Conservation (phyloP, 2,113 vertebrate species). For the Promerops cafer region DNA sequence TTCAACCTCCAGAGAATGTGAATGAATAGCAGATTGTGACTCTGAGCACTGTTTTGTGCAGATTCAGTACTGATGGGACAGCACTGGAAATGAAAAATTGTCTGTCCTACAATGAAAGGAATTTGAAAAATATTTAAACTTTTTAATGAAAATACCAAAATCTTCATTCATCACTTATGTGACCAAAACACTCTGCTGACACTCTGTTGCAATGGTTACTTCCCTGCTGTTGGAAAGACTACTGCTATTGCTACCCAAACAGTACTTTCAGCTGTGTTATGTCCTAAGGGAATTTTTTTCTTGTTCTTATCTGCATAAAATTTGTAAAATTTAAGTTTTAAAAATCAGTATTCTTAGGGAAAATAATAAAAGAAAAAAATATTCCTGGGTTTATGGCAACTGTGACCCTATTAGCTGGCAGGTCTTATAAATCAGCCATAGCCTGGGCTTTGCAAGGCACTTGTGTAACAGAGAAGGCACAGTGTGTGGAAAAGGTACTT, state of each 20-base stretch:
- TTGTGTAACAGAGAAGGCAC: neutral
- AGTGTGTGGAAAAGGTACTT: neutral
- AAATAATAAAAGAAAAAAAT: neutral
- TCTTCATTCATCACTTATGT: neutral
- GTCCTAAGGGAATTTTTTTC: neutral
- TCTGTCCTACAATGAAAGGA: neutral
- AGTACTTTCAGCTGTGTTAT: neutral
- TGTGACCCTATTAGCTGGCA: neutral
- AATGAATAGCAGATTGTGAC: neutral
- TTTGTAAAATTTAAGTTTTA: neutral
- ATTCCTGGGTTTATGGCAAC: neutral
- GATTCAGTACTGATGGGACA: neutral
- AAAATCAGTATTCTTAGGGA: neutral
- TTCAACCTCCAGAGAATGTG: neutral
- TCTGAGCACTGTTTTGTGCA: neutral
- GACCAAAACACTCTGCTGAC: neutral
- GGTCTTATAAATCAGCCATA: neutral
- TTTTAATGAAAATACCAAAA: neutral
- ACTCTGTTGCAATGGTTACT: neutral
- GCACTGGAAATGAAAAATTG: neutral
- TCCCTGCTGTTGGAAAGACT: neutral
- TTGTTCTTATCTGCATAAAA: neutral
- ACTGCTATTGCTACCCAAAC: neutral
- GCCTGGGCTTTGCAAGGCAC: neutral
- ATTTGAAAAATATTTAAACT: neutral